Percentiles rank a stretch among this genome's conserved stretches.
These are phyloP conservation scores for Echinops telfairi DNA, from an alignment of 2,113 vertebrate genomes.

Conservation along the genomic window DNA sequence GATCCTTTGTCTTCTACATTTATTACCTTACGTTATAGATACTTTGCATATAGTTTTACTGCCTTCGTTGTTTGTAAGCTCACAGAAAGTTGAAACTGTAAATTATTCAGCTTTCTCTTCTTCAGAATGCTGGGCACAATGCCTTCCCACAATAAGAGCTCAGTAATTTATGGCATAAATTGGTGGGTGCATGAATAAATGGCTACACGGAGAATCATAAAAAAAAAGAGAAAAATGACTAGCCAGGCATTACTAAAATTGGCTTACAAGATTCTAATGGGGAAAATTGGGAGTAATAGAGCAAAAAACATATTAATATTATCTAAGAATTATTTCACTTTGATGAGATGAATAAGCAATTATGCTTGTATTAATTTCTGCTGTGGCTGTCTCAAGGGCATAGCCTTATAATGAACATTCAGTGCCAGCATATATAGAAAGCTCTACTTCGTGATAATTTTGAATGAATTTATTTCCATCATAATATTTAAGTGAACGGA, in stretches of 20 bases:
- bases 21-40: background rate
- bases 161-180: conserved; percentile 69
- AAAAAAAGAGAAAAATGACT: conserved; percentile 50
- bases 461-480: conserved; percentile 34
- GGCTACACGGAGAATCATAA: conserved; percentile 63
- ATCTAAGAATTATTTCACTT: conserved; percentile 66
- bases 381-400: background rate
- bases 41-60: conserved; percentile 11
- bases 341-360: conserved; percentile 19
- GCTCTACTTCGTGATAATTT: background rate
- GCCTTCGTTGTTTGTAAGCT: conserved; percentile 33
- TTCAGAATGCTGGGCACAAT: conserved; percentile 31
- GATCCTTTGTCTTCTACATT: background rate
- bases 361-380: conserved; percentile 10
- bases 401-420: background rate
- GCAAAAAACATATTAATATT: conserved; percentile 65
- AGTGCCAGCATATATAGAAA: background rate
- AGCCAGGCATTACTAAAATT: conserved; percentile 67
- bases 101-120: conserved; percentile 54
- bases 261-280: conserved; percentile 66
- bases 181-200: conserved; percentile 58
- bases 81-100: conserved; percentile 41
- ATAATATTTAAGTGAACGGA: conserved; percentile 43
- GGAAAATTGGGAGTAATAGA: conserved; percentile 61
- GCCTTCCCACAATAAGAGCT: background rate